phyloP scores from a whole-genome alignment of 2,113 vertebrate genomes.

The Tychaedon coryphoeus region DNA sequence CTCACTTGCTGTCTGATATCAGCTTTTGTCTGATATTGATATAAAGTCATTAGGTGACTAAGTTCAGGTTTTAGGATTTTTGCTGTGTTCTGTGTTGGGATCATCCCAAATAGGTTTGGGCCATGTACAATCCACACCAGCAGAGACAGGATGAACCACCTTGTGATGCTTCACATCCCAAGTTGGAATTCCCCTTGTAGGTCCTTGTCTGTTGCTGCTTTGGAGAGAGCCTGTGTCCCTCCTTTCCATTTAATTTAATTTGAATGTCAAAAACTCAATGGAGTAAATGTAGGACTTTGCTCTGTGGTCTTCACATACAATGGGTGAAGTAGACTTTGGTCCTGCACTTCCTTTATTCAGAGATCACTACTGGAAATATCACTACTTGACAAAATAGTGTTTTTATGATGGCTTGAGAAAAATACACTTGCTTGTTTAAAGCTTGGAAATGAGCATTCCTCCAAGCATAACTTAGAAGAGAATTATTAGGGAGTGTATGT shows the following conservation, averaged over 20 bases:
- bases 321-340: background rate
- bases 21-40: background rate
- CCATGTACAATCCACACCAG: background rate
- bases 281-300: background rate
- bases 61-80: background rate
- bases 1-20: background rate
- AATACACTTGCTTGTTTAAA: background rate
- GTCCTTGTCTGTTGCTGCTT: background rate
- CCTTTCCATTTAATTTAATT: background rate
- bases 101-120: background rate
- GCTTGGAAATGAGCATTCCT: background rate
- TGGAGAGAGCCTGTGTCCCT: background rate
- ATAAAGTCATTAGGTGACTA: background rate
- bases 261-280: background rate
- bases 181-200: background rate
- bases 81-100: background rate
- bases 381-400: background rate
- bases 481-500: background rate
- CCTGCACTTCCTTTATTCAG: background rate
- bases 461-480: background rate
- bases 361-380: background rate
- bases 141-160: background rate
- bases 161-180: background rate
- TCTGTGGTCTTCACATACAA: background rate
- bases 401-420: background rate